A percentile compares a stretch with the other conserved stretches of the same genome.
Evolutionary conservation across 2,888 invertebrate species (phyloP).

Genomic region (Ceratothoa steindachneri): DNA sequence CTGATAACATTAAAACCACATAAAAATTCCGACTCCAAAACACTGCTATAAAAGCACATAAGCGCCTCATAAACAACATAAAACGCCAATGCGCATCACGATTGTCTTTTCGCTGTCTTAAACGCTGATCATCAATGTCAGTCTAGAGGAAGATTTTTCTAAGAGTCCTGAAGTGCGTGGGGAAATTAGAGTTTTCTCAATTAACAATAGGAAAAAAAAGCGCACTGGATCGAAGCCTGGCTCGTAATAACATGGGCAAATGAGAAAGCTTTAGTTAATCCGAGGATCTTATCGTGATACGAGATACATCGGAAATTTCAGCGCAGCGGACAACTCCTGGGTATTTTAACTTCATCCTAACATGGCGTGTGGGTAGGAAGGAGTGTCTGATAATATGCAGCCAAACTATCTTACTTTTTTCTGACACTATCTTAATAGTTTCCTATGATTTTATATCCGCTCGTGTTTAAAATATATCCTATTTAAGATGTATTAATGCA

Average conservation of each 20-base stretch:
- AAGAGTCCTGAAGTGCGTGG: not conserved
- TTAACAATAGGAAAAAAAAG: not conserved
- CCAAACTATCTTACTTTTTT: not conserved
- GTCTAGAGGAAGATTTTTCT: not conserved
- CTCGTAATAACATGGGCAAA: not conserved
- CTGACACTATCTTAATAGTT: not conserved
- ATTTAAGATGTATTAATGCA: conserved; percentile 10
- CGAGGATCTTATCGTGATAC: not conserved
- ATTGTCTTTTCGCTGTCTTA: conserved; percentile 36
- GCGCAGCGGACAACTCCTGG: not conserved
- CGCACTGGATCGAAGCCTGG: not conserved
- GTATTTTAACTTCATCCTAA: not conserved
- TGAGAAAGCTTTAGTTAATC: not conserved
- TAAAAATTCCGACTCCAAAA: conserved; percentile 41
- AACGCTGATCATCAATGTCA: conserved; percentile 33
- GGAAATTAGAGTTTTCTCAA: not conserved
- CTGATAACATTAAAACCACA: conserved; percentile 44
- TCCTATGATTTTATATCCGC: conserved; percentile 2
- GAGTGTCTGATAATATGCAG: not conserved
- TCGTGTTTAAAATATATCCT: conserved; percentile 3
- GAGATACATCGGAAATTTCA: not conserved
- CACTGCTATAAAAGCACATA: conserved; percentile 39
- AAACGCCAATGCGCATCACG: conserved; percentile 39
- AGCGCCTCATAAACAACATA: conserved; percentile 44
- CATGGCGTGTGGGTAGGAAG: not conserved